Percentiles rank a stretch among this genome's conserved stretches.
Evolutionary conservation across 2,113 vertebrate genomes (phyloP).

Genomic region (Aepyceros melampus): DNA sequence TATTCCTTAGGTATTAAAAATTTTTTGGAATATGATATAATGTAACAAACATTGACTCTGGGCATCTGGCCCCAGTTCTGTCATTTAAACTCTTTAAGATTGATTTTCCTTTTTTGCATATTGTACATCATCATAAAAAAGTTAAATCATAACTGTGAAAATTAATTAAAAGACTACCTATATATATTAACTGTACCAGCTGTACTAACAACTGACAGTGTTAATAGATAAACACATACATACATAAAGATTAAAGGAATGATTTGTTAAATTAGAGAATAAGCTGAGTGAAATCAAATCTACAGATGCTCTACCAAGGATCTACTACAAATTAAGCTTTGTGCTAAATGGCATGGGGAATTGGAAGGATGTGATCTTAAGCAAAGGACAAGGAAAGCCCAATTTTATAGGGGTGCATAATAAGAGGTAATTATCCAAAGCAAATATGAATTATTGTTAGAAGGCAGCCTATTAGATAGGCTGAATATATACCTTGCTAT

Average conservation of each 20-base stretch:
- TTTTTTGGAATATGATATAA: not conserved
- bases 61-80: not conserved
- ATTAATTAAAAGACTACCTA: constrained; percentile 6
- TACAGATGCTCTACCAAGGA: not conserved
- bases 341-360: not conserved
- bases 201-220: not conserved
- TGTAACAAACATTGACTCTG: not conserved
- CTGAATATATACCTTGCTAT: not conserved
- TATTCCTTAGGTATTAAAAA: not conserved
- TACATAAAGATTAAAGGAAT: not conserved
- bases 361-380: not conserved
- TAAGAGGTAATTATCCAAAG: constrained; percentile 25
- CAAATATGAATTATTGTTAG: constrained; percentile 23
- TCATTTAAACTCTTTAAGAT: not conserved
- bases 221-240: not conserved
- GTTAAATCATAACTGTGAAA: not conserved
- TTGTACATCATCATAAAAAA: not conserved
- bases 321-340: not conserved
- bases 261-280: constrained; percentile 3
- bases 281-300: not conserved
- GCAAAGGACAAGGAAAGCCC: not conserved
- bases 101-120: not conserved
- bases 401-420: not conserved
- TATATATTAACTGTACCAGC: not conserved
- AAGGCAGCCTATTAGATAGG: constrained; percentile 19